These are phyloP conservation scores for Clarias pachynema DNA, from an alignment of 2,797 vertebrate species.

Conservation along the genomic window DNA sequence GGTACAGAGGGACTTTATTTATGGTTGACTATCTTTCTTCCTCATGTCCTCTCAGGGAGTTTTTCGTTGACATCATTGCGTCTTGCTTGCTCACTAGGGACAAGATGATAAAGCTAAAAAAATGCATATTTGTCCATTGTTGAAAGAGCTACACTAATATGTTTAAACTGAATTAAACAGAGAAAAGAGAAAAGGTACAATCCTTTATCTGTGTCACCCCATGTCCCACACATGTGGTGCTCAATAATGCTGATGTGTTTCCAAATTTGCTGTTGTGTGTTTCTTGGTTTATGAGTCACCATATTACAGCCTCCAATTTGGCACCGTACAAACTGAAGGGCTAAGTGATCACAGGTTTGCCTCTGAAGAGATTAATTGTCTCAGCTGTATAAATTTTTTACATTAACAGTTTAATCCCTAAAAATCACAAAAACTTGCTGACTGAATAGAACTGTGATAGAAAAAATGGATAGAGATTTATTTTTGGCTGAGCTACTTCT, in stretches of 20 bases:
- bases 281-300: neutral
- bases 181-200: neutral
- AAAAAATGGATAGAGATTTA: neutral
- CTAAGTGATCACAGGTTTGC: neutral
- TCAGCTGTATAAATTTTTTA: neutral
- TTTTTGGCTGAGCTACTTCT: neutral
- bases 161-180: too few relatives aligned
- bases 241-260: neutral
- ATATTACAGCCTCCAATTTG: neutral
- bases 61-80: too few relatives aligned
- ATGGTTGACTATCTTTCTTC: too few relatives aligned
- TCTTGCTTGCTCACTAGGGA: too few relatives aligned
- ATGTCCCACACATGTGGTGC: neutral
- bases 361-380: neutral
- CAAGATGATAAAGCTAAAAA: too few relatives aligned
- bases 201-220: neutral
- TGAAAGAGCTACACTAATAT: too few relatives aligned
- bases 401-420: neutral
- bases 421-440: neutral
- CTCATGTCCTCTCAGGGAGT: too few relatives aligned
- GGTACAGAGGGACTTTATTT: too few relatives aligned
- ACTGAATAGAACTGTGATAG: neutral
- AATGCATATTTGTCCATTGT: too few relatives aligned
- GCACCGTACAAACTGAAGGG: neutral
- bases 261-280: too few relatives aligned